Base-by-base conservation (phyloP, 2,888 invertebrate species). In the Hypomecis atomaria region DNA sequence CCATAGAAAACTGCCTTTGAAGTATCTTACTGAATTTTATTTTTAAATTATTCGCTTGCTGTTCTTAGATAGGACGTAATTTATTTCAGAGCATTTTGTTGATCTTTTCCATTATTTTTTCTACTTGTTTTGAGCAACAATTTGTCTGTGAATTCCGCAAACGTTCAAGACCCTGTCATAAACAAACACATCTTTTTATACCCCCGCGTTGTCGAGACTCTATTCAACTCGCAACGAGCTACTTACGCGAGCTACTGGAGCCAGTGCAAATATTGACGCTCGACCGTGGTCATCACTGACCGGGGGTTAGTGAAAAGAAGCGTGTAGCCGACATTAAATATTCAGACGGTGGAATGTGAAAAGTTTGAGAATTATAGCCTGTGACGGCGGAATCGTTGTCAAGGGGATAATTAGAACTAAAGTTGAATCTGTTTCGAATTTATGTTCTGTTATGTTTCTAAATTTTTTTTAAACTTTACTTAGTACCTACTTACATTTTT, bases 201-300 rank as follows among this genome's bases (percentile, higher is more conserved):
- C 45, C 44, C 54, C 73, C 75, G 68, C 70, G 74, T 73, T 71
- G 72, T 73, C 73, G 82, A 80, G 86, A 81, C 83, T 79, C 87
- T 78, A 90, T 91, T 90, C 90, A 91, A 71, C 70, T 71, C 65
- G 79, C 79, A 82, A 84, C 83, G 86, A 90, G 90, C 90, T 90
- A 91, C 89, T 91, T 88, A 90, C 89, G 37, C 55, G 34, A 55
- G 55, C 56, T 88, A 84, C 85, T 79, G 85, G 82, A 79, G 78
- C 56, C 50, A 52, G 82, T 72, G 91, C 81, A 83, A 92, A 91
- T 86, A 89, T 91, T 91, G 88, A 86, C 89, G 76, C 78, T 74
- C 77, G 76, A 75, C 81, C 78, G 82, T 91, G 92, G 92, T 91
- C 92, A 92, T 84, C 84, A 76, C 78, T 85, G 90, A 87, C 91